Evolutionary conservation across 2,113 vertebrate genomes (phyloP), one percentile per base, ranked within the genome.

Genomic region (Sialia sialis): DNA sequence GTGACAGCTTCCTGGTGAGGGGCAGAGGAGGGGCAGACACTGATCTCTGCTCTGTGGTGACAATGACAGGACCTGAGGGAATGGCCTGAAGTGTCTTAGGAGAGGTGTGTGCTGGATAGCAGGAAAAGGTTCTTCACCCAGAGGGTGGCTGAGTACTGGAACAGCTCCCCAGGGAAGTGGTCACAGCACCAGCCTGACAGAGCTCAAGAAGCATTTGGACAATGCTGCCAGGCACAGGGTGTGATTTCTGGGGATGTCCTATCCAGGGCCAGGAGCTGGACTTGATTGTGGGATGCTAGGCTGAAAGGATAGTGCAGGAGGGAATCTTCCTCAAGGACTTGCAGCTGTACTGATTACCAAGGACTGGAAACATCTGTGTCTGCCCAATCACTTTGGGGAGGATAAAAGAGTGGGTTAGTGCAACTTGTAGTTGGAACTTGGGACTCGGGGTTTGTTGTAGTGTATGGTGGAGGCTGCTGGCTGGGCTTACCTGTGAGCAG

Each of bases 1-100:
- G 70, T 1, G 1, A 30, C 36, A 76, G 1, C 18, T 49, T 43
- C 60, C 43, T 16, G 0, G 0, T 26, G 30, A 49, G 30, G 4
- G 21, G 30, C 25, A 49, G 34, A 34, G 32, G 16, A 49, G 3
- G 7, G 23, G 2, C n/a, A 56, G 51, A 0, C 18, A 46, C 41
- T 23, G 39, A 29, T 56, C 0, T 8, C n/a, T 38, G 3, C 39
- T 32, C 10, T 73, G 17, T 32, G 11, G 29, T 55, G 34, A 56
- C 14, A 29, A 41, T 19, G 81, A 48, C 41, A 84, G 34, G 11
- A 56, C 27, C 6, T n/a, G 0, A 46, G n/a, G 27, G 9, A 55
- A 39, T 12, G 12, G 27, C 34, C 22, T 48, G 34, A 55, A 64
- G 29, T 29, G 29, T 4, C n/a, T 39, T n/a, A 56, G 49, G 59